phyloP scores from a whole-genome alignment of 2,888 invertebrate genomes.

The Amphipoea oculea region DNA sequence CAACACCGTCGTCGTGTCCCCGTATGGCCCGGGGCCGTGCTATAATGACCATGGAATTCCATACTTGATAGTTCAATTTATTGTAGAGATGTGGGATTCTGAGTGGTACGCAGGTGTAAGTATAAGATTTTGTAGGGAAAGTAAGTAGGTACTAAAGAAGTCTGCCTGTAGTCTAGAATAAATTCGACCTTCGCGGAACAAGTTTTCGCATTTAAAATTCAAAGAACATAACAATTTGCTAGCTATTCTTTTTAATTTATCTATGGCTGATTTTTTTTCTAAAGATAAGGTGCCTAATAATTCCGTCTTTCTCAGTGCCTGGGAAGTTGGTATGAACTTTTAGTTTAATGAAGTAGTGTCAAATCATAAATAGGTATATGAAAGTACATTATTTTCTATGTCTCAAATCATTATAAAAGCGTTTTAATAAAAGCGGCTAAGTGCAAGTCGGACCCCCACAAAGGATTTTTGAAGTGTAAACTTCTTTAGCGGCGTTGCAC shows the following conservation, averaged over 20 bases:
- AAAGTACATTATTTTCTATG: too few relatives aligned
- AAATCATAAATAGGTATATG: too few relatives aligned
- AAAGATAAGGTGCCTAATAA: too few relatives aligned
- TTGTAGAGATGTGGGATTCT: slow-evolving; percentile 52
- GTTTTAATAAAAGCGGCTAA: too few relatives aligned
- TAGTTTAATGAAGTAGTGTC: too few relatives aligned
- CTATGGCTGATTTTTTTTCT: not conserved
- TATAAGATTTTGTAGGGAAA: slow-evolving; percentile 40
- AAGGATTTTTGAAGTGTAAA: too few relatives aligned
- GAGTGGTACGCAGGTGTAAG: slow-evolving; percentile 34
- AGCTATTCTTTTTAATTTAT: slow-evolving; percentile 23
- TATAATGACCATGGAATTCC: slow-evolving; percentile 75
- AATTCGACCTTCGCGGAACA: slow-evolving; percentile 41
- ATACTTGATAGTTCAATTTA: slow-evolving; percentile 71
- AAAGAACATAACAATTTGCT: slow-evolving; percentile 14
- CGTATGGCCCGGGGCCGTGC: slow-evolving; percentile 64
- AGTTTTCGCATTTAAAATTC: slow-evolving; percentile 46
- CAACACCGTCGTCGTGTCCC: slow-evolving; percentile 57
- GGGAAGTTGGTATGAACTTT: too few relatives aligned
- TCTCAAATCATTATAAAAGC: too few relatives aligned
- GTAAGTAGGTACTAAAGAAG: slow-evolving; percentile 8
- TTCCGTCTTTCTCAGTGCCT: too few relatives aligned
- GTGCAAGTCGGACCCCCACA: too few relatives aligned
- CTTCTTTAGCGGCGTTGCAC: too few relatives aligned
- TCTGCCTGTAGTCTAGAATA: slow-evolving; percentile 45